Evolutionary conservation across 2,797 vertebrate species (phyloP).

Genomic region (Catharus ustulatus): DNA sequence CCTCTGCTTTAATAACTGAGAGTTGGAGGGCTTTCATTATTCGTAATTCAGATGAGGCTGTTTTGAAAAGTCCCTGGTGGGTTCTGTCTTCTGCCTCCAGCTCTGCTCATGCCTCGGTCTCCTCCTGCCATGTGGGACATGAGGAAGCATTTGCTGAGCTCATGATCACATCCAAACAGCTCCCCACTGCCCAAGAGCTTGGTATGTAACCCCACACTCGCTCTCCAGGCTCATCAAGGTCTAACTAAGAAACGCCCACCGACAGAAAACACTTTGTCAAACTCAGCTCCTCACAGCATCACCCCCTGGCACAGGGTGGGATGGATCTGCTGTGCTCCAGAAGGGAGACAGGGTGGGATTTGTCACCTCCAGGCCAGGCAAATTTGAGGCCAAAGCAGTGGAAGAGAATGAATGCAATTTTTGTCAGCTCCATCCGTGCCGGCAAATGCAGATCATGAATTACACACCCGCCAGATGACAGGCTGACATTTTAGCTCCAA

Average conservation of each 20-base stretch:
- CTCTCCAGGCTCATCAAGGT: neutral
- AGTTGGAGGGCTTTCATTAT: constrained; percentile 62
- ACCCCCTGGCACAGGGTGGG: neutral
- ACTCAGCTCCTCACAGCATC: neutral
- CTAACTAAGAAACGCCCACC: neutral
- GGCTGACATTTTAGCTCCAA: constrained; percentile 82
- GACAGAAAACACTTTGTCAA: neutral
- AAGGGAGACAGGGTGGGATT: neutral
- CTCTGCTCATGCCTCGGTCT: neutral
- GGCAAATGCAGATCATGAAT: constrained; percentile 80
- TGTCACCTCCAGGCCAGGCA: constrained; percentile 22
- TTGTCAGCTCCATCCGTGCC: constrained; percentile 70
- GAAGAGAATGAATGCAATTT: constrained; percentile 64
- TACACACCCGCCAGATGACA: constrained; percentile 79
- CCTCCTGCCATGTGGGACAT: neutral
- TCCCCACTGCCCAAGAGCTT: neutral
- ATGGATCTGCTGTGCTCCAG: accelerated
- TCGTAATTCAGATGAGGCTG: constrained; percentile 54
- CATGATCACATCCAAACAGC: neutral
- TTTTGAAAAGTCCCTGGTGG: constrained; percentile 25
- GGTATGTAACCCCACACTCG: neutral
- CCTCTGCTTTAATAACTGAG: constrained; percentile 54
- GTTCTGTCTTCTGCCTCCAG: constrained; percentile 45
- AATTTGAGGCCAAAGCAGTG: constrained; percentile 52
- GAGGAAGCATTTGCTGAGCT: neutral